Evolutionary conservation across 2,888 invertebrate genomes (phyloP), one percentile per base, ranked within the genome.

Genomic region (Beris morrisii): DNA sequence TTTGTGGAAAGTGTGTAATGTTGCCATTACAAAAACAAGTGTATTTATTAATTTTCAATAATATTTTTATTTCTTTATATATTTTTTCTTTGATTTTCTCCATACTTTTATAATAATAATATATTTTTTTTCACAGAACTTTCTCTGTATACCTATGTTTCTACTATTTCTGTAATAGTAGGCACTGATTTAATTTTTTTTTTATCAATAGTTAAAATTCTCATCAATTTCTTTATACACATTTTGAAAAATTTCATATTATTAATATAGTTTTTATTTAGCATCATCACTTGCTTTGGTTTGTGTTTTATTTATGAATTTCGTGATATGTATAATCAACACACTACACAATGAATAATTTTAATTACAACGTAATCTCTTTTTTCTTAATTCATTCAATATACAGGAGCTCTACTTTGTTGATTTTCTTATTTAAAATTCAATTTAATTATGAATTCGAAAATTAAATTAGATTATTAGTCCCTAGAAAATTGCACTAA

Each of bases 271-370:
- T 38, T 38, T 38, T 15, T n/a, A 52, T 38, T 43, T 61, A 61
- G 61, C 61, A 61, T 61, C 61, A 43, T 61, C 52, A 61, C 32
- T 61, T 61, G 52, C 61, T 61, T 61, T 61, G 61, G 61, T 61
- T 61, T 61, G 32, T 61, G 61, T 61, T 59, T 38, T 59, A 48
- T 15, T 52, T 38, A 52, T 9, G 38, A 5, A 30, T 22, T 11
- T 53, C 12, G 50, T 50, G 11, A 50, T 15, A 11, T 50, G 15
- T 28, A 13, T 50, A 50, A 5, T 50, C 9, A 28, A 50, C 15
- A 15, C 28, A 15, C 50, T 9, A 50, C 13, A 50, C 9, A 50
- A 50, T 22, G 9, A 50, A 22, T 48, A 15, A 48, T 13, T 11
- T 11, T 48, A 4, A 13, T 15, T 15, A 22, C 50, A 50, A 15